These are phyloP conservation scores for Lithosia quadra DNA, from an alignment of 2,888 invertebrate species.

Conservation along the genomic window DNA sequence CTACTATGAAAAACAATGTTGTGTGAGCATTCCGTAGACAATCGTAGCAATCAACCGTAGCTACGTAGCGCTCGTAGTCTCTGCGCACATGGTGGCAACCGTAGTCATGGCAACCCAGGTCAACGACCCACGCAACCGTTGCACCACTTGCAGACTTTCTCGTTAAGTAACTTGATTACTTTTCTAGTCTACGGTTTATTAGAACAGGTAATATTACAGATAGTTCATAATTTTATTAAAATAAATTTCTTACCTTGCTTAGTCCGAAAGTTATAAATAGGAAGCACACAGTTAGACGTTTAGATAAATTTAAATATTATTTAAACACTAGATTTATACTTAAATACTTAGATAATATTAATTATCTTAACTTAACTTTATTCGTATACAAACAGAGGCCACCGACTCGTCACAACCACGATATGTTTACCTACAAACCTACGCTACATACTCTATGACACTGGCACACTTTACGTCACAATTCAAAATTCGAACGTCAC, in stretches of 20 bases:
- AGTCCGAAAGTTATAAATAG: conserved; percentile 6
- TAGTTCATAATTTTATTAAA: neutral
- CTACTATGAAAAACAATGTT: conserved; percentile 35
- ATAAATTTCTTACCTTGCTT: conserved; percentile 34
- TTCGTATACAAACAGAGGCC: conserved; percentile 62
- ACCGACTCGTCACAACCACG: conserved; percentile 51
- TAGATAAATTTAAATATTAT: conserved; percentile 15
- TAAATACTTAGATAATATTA: conserved; percentile 15
- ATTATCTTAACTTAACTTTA: conserved; percentile 31
- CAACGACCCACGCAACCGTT: conserved; percentile 75
- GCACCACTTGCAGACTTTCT: conserved; percentile 57
- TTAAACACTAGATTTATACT: conserved; percentile 29
- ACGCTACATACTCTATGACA: conserved; percentile 39
- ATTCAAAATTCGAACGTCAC: conserved; percentile 63
- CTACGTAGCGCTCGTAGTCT: conserved; percentile 50
- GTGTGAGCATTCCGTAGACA: conserved; percentile 46
- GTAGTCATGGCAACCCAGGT: conserved; percentile 78
- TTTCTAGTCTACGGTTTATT: neutral
- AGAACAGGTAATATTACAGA: neutral
- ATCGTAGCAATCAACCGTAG: conserved; percentile 63
- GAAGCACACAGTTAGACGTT: conserved; percentile 27
- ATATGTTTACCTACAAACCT: conserved; percentile 44
- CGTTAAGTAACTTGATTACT: conserved; percentile 19
- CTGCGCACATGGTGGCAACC: conserved; percentile 72
- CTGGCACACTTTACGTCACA: conserved; percentile 41